Evolutionary conservation across 2,888 invertebrate genomes (phyloP).

Genomic region (Chaetogeoica ovagalla): DNA sequence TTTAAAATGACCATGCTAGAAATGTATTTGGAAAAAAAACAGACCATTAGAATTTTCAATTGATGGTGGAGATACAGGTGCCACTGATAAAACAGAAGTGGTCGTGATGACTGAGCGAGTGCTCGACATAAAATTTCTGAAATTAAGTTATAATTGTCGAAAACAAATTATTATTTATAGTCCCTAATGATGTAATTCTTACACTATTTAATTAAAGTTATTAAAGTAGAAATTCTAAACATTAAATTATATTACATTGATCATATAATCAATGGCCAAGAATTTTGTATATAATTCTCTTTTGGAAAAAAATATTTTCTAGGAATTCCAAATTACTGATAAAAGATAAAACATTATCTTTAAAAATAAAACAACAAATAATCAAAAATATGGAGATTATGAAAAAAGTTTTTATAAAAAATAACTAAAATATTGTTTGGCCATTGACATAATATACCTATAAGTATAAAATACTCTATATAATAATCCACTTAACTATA

Average conservation of each 20-base stretch:
- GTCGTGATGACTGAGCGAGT: conserved; percentile 55
- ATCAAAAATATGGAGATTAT: no score
- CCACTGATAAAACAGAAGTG: conserved; percentile 51
- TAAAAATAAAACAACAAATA: no score
- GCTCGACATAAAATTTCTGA: conserved; percentile 57
- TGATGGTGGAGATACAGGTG: conserved; percentile 40
- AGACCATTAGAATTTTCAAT: conserved; percentile 48
- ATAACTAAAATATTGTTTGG: no score
- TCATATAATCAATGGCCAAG: no score
- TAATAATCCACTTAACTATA: no score
- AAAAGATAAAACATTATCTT: no score
- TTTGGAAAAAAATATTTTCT: no score
- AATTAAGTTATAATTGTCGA: conserved; percentile 53
- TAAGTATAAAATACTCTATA: no score
- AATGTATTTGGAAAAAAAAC: conserved; percentile 20
- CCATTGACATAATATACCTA: no score
- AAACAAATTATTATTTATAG: not conserved
- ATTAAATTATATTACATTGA: not conserved
- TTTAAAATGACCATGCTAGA: conserved; percentile 4
- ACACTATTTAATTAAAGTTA: not conserved
- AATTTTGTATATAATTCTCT: no score
- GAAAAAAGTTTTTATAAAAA: no score
- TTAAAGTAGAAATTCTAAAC: not conserved
- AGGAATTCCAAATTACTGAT: no score
- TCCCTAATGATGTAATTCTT: not conserved